Evolutionary conservation across 2,797 vertebrate species (phyloP), one percentile per base, ranked within the genome.

Genomic region (Uromys caudimaculatus): DNA sequence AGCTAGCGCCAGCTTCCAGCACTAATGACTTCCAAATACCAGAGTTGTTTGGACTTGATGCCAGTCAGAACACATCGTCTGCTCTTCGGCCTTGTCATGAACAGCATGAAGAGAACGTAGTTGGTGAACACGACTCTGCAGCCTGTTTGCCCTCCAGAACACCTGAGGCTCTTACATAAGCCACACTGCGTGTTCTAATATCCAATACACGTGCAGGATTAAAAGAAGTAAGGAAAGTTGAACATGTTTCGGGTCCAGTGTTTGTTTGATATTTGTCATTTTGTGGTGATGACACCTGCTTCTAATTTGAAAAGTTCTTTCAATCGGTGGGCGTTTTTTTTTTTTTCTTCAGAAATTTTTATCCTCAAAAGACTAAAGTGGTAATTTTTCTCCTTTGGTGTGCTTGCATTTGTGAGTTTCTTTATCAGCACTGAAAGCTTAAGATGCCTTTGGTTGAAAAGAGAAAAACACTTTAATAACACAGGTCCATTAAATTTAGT

Each of bases 381-480:
- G 95, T 94, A 82, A n/a, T 94, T 96, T 69, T 87, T 69, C 88
- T 97, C 76, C 95, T 97, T 94, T 97, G 92, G 98, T 97, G 87
- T 56, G 85, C 90, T 96, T 73, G 1, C 93, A 95, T 96, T 95
- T 95, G 78, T 94, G 82, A 89, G 93, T 97, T 94, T 95, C 62
- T 94, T 84, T 78, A 47, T 92, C 94, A 97, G 58, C 50, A 41
- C 17, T 47, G 90, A 97, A 77, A 21, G 71, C 50, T 93, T 96
- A 86, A 92, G 83, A 94, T 86, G 92, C 60, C 52, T 94, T 67
- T 92, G 77, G 58, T 91, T 97, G 52, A 69, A 90, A 97, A 95
- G 75, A 9, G 83, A 91, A 81, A 91, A n/a, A 38, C n/a, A 38
- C n/a, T 41, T 86, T 95, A 75, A 38, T 94, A 90, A 92, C 77